Evolutionary conservation across 2,113 vertebrate genomes (phyloP).

Genomic region (Toxotes jaculatrix): DNA sequence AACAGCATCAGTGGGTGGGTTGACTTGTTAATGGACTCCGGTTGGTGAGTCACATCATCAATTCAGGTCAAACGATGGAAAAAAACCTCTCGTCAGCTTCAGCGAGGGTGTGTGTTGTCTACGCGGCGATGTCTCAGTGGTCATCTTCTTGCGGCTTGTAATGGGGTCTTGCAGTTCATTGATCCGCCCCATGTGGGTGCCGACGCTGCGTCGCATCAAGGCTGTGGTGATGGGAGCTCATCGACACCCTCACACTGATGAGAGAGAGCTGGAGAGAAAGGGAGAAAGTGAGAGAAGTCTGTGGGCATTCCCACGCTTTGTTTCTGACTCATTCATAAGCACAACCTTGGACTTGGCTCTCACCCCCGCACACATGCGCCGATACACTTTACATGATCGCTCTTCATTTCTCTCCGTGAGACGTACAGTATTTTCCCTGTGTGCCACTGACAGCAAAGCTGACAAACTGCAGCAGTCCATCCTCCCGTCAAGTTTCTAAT

Average conservation of each 20-base stretch:
- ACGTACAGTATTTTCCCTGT: slow-evolving; percentile 35
- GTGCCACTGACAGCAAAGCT: slow-evolving; percentile 36
- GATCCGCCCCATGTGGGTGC: slow-evolving; percentile 14
- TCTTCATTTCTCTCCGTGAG: slow-evolving; percentile 36
- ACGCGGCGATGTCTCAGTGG: neutral
- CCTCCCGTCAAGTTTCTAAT: slow-evolving; percentile 47
- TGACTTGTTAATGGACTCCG: slow-evolving; percentile 53
- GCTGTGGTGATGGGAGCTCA: neutral
- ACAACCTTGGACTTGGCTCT: slow-evolving; percentile 66
- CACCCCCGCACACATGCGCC: slow-evolving; percentile 56
- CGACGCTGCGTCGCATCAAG: slow-evolving; percentile 10
- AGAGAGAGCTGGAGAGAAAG: slow-evolving; percentile 31
- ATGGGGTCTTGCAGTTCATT: neutral
- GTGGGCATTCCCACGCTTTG: slow-evolving; percentile 74
- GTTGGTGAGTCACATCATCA: slow-evolving; percentile 63
- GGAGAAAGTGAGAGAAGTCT: slow-evolving; percentile 54
- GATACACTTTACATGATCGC: slow-evolving; percentile 44
- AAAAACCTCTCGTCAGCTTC: neutral
- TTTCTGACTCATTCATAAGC: slow-evolving; percentile 79
- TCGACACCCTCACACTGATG: slow-evolving; percentile 50
- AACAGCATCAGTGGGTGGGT: slow-evolving; percentile 46
- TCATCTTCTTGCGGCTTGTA: slow-evolving; percentile 12
- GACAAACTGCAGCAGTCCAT: slow-evolving; percentile 32
- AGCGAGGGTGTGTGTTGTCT: neutral
- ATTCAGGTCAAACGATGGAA: slow-evolving; percentile 31